A percentile compares a stretch with the other conserved stretches of the same genome.
Evolutionary conservation across 2,113 vertebrate species (phyloP).

Genomic region (Myotis lucifugus): DNA sequence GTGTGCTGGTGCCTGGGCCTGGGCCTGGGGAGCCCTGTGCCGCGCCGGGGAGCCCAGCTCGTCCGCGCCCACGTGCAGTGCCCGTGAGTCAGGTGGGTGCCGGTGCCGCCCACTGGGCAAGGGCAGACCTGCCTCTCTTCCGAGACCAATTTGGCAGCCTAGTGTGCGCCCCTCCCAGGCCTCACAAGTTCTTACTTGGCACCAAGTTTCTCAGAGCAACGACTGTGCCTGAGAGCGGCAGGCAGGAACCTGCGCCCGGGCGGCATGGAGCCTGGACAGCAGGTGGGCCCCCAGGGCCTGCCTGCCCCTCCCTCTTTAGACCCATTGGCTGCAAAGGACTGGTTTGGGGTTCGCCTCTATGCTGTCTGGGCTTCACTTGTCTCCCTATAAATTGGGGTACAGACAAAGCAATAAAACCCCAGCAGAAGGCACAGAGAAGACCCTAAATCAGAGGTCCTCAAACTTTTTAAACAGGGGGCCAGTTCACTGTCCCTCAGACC

Average conservation of each 20-base stretch:
- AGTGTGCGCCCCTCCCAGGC: background rate
- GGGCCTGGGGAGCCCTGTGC: background rate
- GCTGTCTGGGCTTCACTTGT: accelerated
- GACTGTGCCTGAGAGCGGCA: accelerated
- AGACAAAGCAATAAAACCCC: background rate
- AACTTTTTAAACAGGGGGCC: too few relatives aligned
- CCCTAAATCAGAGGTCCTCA: too few relatives aligned
- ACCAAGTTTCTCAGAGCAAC: background rate
- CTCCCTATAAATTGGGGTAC: accelerated
- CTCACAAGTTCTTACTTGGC: accelerated
- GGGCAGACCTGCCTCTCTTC: background rate
- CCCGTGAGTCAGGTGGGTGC: background rate
- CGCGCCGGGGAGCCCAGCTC: background rate
- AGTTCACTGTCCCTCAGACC: too few relatives aligned
- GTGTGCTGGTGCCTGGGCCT: too few relatives aligned
- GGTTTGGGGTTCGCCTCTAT: background rate
- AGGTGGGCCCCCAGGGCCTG: background rate
- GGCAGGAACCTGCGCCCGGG: background rate
- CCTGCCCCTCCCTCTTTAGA: background rate
- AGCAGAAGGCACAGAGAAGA: too few relatives aligned
- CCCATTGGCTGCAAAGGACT: accelerated
- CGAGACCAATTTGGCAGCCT: accelerated
- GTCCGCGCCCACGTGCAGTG: too few relatives aligned
- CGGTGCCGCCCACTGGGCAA: background rate
- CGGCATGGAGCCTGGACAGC: too few relatives aligned